Evolutionary conservation across 2,888 invertebrate species (phyloP), one percentile per base, ranked within the genome.

Genomic region (Andrena minutula): DNA sequence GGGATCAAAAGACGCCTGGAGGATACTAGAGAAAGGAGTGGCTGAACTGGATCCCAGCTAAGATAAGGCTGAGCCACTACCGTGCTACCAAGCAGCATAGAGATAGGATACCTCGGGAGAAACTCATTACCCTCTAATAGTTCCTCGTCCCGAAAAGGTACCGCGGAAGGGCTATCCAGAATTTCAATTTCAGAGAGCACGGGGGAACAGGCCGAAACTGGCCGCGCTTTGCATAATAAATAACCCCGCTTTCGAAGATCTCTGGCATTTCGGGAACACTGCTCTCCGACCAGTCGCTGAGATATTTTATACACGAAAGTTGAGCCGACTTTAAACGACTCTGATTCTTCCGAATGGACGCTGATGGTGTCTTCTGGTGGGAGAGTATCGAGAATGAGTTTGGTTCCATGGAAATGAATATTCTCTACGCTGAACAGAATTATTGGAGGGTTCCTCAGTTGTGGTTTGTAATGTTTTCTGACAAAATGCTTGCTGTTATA

Each of bases 61-160:
- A 90, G 92, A 93, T 92, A 93, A 92, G 89, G 12, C 71, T 73
- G 77, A 86, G 78, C 86, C 85, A 91, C 92, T 91, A 92, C 92
- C 88, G 92, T 90, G 89, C 89, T 90, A 88, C 88, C 81, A 87
- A 88, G 60, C 61, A 51, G 70, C 79, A 70, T 87, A 90, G 88
- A 91, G 88, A 88, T 85, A 85, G 83, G 84, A 86, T 85, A 85
- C 84, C 87, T 75, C 74, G 73, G 73, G 88, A 88, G 89, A 88
- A 88, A 86, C 91, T 92, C 91, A 91, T 92, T 92, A 91, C 89
- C 87, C 86, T 88, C 89, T 92, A 93, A 93, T 92, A 91, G 91
- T 91, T 91, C 83, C 79, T 78, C 84, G 88, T 90, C 89, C 86
- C 86, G 75, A 68, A 83, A 83, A 85, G 83, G 78, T 70, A 71